Evolutionary conservation across 2,888 invertebrate genomes (phyloP).

Genomic region (Synanthedon andrenaeformis): DNA sequence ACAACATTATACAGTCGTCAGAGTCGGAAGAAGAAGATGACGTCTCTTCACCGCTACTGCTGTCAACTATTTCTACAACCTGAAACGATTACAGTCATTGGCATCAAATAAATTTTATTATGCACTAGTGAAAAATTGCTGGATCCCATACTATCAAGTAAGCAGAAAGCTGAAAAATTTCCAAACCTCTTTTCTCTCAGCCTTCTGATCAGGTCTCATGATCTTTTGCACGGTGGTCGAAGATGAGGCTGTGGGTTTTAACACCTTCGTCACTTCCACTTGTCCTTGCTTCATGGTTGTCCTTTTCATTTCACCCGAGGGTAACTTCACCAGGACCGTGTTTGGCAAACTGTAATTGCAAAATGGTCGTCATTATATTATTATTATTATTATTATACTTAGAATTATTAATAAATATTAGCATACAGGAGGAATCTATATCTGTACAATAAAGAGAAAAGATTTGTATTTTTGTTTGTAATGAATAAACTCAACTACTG

Average conservation of each 20-base stretch:
- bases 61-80: constrained; percentile 82
- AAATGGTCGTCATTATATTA: constrained; percentile 1
- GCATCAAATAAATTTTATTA: too few species aligned
- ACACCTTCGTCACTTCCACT: constrained; percentile 49
- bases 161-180: too few species aligned
- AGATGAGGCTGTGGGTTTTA: constrained; percentile 47
- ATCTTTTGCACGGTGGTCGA: constrained; percentile 17
- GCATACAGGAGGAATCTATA: background rate
- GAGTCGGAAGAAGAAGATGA: constrained; percentile 75
- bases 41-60: constrained; percentile 68
- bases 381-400: background rate
- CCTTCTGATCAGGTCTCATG: constrained; percentile 34
- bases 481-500: too few species aligned
- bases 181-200: constrained; percentile 49
- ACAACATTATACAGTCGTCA: constrained; percentile 88
- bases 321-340: constrained; percentile 58
- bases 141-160: too few species aligned
- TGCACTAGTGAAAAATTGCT: too few species aligned
- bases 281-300: constrained; percentile 48
- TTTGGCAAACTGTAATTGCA: constrained; percentile 47
- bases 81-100: constrained; percentile 23
- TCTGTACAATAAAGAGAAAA: too few species aligned
- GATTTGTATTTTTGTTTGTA: too few species aligned
- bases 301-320: constrained; percentile 56
- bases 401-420: constrained; percentile 1